phyloP scores from a whole-genome alignment of 2,113 vertebrate species.

The Zosterops pallidus region DNA sequence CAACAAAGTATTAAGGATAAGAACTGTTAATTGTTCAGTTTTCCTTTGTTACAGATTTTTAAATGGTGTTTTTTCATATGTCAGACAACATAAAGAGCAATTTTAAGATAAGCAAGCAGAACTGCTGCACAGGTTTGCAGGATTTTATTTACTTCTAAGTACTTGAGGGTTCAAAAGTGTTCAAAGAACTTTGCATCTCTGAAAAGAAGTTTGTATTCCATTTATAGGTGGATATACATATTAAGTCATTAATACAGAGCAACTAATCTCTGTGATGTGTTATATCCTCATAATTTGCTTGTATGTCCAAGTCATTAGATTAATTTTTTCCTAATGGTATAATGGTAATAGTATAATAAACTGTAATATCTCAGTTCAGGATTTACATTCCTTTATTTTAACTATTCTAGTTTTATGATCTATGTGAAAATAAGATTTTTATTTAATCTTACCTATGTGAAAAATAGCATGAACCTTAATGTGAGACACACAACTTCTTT shows the following conservation, averaged over 20 bases:
- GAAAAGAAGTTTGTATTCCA: background rate
- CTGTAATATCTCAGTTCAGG: background rate
- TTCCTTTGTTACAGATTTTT: background rate
- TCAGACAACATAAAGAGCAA: background rate
- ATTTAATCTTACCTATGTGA: background rate
- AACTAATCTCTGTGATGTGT: background rate
- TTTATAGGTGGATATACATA: background rate
- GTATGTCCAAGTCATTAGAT: background rate
- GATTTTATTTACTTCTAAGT: background rate
- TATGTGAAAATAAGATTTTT: background rate
- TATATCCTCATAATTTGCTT: background rate
- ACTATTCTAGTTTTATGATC: background rate
- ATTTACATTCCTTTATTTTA: background rate
- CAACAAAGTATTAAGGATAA: background rate
- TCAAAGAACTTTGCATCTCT: background rate
- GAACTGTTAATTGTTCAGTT: background rate
- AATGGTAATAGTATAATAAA: background rate
- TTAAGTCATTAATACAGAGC: background rate
- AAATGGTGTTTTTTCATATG: background rate
- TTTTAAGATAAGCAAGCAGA: background rate
- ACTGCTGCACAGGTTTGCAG: background rate
- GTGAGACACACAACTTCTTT: background rate
- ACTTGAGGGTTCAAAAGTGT: background rate
- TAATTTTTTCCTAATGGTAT: background rate
- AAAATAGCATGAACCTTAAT: background rate